These are phyloP conservation scores for Tokudaia muenninki DNA, from an alignment of 2,797 vertebrate species.

Conservation along the genomic window DNA sequence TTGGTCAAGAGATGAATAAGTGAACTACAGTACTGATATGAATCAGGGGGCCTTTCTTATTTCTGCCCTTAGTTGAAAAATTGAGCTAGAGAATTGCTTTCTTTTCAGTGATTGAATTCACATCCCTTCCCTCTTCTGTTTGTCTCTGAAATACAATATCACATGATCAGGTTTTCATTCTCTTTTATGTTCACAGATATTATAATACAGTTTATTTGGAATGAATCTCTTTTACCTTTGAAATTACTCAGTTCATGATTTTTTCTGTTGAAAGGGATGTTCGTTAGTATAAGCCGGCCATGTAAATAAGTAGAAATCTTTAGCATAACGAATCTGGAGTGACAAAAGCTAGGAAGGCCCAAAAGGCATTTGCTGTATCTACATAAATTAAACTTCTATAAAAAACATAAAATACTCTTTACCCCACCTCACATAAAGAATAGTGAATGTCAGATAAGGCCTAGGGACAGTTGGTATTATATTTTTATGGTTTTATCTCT, in stretches of 20 bases:
- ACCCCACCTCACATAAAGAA: neutral
- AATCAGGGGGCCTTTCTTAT: neutral
- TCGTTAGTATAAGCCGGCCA: neutral
- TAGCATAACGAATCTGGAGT: neutral
- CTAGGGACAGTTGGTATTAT: neutral
- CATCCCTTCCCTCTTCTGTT: neutral
- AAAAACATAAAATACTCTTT: neutral
- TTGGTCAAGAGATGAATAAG: neutral
- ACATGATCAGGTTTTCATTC: neutral
- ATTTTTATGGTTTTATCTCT: neutral
- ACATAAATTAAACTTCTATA: neutral
- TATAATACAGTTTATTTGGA: neutral
- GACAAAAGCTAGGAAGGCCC: neutral
- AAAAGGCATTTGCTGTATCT: neutral
- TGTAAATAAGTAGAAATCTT: neutral
- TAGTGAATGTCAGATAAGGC: neutral
- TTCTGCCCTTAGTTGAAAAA: neutral
- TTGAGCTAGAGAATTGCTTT: neutral
- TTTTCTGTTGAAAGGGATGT: neutral
- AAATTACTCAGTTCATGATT: neutral
- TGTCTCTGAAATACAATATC: neutral
- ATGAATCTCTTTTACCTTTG: neutral
- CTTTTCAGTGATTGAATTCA: slow-evolving; percentile 5
- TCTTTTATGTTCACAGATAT: neutral
- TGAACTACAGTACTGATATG: neutral